Evolutionary conservation across 37 sponge, comb jelly and placozoan genomes (phyloP).

Genomic region (Tethya wilhelma): DNA sequence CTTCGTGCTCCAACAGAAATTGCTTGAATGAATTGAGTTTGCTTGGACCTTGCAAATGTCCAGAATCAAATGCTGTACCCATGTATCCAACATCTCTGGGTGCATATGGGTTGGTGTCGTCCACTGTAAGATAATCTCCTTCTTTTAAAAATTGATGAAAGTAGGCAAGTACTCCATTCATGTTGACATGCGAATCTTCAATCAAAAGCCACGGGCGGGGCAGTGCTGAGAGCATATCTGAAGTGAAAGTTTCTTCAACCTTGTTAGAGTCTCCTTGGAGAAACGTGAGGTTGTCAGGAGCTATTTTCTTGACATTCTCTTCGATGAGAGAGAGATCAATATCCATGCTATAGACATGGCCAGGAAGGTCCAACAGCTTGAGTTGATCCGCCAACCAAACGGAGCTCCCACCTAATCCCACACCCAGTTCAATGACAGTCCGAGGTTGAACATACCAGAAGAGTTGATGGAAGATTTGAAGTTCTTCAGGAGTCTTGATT

Average conservation of each 20-base stretch:
- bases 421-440: conserved; percentile 73
- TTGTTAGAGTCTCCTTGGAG: conserved; percentile 44
- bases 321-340: conserved; percentile 44
- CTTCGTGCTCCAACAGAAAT: conserved; percentile 38
- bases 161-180: conserved; percentile 26
- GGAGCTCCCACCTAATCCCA: conserved; percentile 53
- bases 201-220: conserved; percentile 65
- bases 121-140: conserved; percentile 66
- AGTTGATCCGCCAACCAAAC: conserved; percentile 61
- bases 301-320: conserved; percentile 14
- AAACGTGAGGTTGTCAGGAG: conserved; percentile 58
- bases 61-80: background rate
- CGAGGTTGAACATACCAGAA: conserved; percentile 48
- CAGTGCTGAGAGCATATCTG: conserved; percentile 18
- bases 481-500: conserved; percentile 37
- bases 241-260: conserved; percentile 55
- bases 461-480: conserved; percentile 35
- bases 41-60: background rate
- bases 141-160: conserved; percentile 42
- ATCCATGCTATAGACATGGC: conserved; percentile 48
- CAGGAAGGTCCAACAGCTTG: conserved; percentile 6
- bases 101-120: conserved; percentile 51
- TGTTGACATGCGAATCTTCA: conserved; percentile 72
- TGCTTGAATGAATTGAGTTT: conserved; percentile 16
- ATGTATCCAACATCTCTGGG: conserved; percentile 19